These are phyloP conservation scores for Ditylenchus weischeri DNA, from an alignment of 2,888 invertebrate genomes.

Conservation along the genomic window DNA sequence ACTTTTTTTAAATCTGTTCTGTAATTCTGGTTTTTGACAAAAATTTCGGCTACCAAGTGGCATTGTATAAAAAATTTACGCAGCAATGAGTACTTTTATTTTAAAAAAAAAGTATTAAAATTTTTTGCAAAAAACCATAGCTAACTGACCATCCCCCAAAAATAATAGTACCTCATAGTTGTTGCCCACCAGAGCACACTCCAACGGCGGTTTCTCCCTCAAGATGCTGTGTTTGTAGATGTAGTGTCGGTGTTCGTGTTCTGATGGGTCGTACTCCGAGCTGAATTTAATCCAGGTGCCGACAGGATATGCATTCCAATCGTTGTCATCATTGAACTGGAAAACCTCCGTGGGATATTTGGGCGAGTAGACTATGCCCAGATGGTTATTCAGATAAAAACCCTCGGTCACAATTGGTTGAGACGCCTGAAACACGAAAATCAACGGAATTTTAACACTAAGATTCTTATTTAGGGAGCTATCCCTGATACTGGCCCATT, in stretches of 20 bases:
- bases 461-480: too few relatives aligned
- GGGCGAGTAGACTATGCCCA: conserved; percentile 15
- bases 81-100: too few relatives aligned
- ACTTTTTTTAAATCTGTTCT: too few relatives aligned
- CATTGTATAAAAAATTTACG: too few relatives aligned
- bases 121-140: too few relatives aligned
- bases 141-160: too few relatives aligned
- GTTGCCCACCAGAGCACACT: conserved; percentile 11
- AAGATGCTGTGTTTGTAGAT: conserved; percentile 9
- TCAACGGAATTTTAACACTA: too few relatives aligned
- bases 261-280: conserved; percentile 15
- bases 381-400: conserved; percentile 8
- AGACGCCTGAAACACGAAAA: conserved; percentile 7
- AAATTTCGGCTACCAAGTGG: too few relatives aligned
- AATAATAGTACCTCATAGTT: conserved; percentile 2
- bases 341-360: conserved; percentile 20
- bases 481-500: too few relatives aligned
- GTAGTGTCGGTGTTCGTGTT: conserved; percentile 4
- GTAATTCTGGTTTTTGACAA: too few relatives aligned
- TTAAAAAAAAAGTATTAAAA: too few relatives aligned
- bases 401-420: background rate
- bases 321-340: conserved; percentile 11
- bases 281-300: conserved; percentile 21
- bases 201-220: conserved; percentile 4
- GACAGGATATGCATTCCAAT: conserved; percentile 8